Conservation (phyloP, 2,888 invertebrate genomes). For the Dynastes grantii region DNA sequence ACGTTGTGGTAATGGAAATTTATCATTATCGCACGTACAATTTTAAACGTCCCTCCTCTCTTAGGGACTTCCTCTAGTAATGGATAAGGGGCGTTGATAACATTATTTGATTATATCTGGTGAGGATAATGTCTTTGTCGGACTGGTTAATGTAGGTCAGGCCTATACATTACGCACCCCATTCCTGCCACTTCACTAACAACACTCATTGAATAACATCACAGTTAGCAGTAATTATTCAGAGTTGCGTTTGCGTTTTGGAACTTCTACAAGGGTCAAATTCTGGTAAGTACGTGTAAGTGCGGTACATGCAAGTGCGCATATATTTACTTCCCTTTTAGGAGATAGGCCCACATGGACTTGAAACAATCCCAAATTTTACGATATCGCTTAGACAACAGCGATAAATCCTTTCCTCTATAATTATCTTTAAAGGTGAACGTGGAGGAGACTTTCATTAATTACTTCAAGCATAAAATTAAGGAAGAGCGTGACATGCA, state of each 20-base stretch:
- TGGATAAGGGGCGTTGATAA: constrained; percentile 30
- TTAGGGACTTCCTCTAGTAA: constrained; percentile 20
- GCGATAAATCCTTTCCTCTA: constrained; percentile 39
- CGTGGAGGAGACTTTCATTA: constrained; percentile 35
- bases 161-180: constrained; percentile 19
- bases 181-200: constrained; percentile 18
- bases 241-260: constrained; percentile 28
- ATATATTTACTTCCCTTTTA: constrained; percentile 14
- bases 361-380: constrained; percentile 17
- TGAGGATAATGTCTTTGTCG: constrained; percentile 41
- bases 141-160: constrained; percentile 40
- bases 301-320: constrained; percentile 12
- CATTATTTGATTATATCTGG: constrained; percentile 43
- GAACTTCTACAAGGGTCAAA: constrained; percentile 3
- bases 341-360: constrained; percentile 13
- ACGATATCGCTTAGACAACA: constrained; percentile 15
- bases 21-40: constrained; percentile 23
- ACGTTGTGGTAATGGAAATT: background rate
- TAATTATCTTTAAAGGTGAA: constrained; percentile 39
- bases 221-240: constrained; percentile 28
- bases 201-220: constrained; percentile 32
- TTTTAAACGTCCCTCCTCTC: background rate
- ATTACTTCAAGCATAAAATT: constrained; percentile 28
- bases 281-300: constrained; percentile 10
- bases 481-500: constrained; percentile 13